Evolutionary conservation across 1,140 invertebrate genomes (phyloP).

Genomic region (Arctopsyche grandis): DNA sequence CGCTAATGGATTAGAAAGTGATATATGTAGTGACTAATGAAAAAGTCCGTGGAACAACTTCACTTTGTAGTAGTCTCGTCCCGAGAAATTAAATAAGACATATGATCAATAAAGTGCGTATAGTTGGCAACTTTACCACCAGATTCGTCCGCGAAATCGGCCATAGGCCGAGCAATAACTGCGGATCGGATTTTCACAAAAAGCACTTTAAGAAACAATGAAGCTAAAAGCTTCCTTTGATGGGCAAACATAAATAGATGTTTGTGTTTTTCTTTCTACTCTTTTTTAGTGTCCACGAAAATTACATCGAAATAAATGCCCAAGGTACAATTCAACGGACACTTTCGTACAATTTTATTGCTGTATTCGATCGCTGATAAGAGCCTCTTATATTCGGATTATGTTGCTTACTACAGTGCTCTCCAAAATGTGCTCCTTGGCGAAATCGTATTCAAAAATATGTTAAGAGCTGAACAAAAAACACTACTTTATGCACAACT

Average conservation of each 20-base stretch:
- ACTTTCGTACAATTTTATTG: no score
- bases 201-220: constrained; percentile 10
- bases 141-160: background rate
- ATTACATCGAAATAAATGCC: no score
- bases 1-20: background rate
- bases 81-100: constrained; percentile 4
- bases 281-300: no score
- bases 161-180: background rate
- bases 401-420: no score
- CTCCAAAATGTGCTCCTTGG: no score
- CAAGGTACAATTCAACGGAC: no score
- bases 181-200: background rate
- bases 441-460: no score
- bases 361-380: no score
- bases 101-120: constrained; percentile 6
- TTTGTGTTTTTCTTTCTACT: no score
- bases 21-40: background rate
- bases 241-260: background rate
- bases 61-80: background rate
- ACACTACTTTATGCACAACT: no score
- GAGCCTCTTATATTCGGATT: no score
- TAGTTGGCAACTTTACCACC: constrained; percentile 1
- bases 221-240: constrained; percentile 7
- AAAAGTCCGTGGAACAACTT: background rate
- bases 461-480: no score